phyloP scores from a whole-genome alignment of 2,888 invertebrate species.

The Anoplius nigerrimus region DNA sequence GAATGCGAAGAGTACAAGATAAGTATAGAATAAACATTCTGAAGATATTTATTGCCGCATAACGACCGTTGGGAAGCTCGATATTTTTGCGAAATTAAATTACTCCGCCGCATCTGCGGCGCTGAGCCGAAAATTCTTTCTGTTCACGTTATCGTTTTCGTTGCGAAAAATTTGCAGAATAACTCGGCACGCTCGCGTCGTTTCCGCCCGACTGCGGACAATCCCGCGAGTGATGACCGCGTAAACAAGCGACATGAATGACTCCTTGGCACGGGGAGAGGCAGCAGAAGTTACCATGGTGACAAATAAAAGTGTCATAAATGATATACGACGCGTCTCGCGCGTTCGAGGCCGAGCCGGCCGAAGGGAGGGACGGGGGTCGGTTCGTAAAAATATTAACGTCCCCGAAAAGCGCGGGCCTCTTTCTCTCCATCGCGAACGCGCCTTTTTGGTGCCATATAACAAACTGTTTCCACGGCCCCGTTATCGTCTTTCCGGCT shows the following conservation, averaged over 20 bases:
- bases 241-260: background rate
- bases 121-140: no score
- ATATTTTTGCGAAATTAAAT: no score
- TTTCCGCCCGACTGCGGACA: background rate
- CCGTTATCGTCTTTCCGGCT: slow-evolving; percentile 64
- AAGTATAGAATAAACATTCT: no score
- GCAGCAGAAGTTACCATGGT: slow-evolving; percentile 18
- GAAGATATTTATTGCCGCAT: no score
- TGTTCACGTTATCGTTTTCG: background rate
- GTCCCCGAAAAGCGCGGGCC: background rate
- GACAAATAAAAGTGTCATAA: slow-evolving; percentile 32
- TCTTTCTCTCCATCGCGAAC: background rate
- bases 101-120: no score
- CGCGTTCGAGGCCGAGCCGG: slow-evolving; percentile 17
- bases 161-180: background rate
- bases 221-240: background rate
- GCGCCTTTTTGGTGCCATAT: slow-evolving; percentile 42
- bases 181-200: background rate
- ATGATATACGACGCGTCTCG: slow-evolving; percentile 32
- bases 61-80: no score
- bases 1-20: no score
- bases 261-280: background rate
- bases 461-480: slow-evolving; percentile 61
- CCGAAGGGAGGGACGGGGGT: slow-evolving; percentile 2
- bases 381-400: slow-evolving; percentile 34